Conservation (phyloP, 2,888 invertebrate species). For the Folsomia candida region DNA sequence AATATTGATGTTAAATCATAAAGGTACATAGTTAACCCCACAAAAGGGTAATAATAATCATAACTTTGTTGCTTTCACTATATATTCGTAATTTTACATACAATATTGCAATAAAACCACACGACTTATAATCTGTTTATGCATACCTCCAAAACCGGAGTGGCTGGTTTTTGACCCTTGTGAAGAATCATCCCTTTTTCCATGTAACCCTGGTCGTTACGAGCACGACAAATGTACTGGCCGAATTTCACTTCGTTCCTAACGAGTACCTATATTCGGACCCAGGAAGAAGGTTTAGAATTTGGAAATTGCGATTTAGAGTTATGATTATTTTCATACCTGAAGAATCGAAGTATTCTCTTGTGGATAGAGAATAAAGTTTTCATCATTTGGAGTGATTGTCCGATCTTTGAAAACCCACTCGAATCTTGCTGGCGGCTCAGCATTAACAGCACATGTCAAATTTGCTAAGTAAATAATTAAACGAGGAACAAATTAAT, state of each 20-base stretch:
- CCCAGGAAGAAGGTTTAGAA: neutral
- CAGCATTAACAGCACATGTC: slow-evolving; percentile 61
- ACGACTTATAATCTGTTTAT: no score
- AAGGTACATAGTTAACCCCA: no score
- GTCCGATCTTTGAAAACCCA: slow-evolving; percentile 54
- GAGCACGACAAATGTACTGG: slow-evolving; percentile 43
- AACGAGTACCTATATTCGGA: slow-evolving; percentile 37
- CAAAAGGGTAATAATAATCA: no score
- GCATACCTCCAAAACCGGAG: no score
- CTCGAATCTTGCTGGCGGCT: slow-evolving; percentile 60
- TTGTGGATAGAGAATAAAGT: slow-evolving; percentile 41
- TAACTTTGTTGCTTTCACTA: no score
- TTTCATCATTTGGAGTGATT: slow-evolving; percentile 42
- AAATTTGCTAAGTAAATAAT: no score
- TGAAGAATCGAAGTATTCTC: slow-evolving; percentile 49
- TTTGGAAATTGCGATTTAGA: neutral
- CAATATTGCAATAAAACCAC: no score
- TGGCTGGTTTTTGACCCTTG: slow-evolving; percentile 48
- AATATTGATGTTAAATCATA: no score
- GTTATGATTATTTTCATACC: slow-evolving; percentile 24
- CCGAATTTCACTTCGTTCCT: slow-evolving; percentile 43
- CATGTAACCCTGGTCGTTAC: slow-evolving; percentile 42
- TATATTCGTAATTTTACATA: no score
- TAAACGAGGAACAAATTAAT: no score
- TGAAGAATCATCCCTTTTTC: slow-evolving; percentile 38